Evolutionary conservation across 1,140 invertebrate species (phyloP).

Genomic region (Cyclargus thomasi): DNA sequence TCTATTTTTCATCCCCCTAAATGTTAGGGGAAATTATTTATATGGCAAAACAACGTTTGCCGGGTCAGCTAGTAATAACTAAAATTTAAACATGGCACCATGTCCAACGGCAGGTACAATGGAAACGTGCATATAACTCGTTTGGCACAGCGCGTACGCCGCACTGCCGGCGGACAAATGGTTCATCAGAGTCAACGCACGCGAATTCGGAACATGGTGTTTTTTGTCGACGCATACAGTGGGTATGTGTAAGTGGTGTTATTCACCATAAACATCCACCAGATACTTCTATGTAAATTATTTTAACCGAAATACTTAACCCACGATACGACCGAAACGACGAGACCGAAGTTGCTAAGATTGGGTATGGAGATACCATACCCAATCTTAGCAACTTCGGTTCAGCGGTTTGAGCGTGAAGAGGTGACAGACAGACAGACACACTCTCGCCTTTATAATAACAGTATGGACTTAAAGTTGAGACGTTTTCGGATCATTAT

Average conservation of each 20-base stretch:
- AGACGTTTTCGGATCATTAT: neutral
- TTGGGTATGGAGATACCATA: too few species aligned
- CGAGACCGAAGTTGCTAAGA: too few species aligned
- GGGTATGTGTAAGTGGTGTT: neutral
- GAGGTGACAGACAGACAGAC: too few species aligned
- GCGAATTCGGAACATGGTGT: conserved; percentile 46
- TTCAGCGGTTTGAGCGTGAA: too few species aligned
- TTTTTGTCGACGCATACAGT: conserved; percentile 29
- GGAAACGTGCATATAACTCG: conserved; percentile 40
- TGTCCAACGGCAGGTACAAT: conserved; percentile 23
- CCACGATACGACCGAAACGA: too few species aligned
- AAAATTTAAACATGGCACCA: neutral
- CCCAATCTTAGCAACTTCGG: too few species aligned
- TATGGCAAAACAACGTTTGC: too few species aligned
- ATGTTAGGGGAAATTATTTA: too few species aligned
- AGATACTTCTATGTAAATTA: neutral
- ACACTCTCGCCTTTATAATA: too few species aligned
- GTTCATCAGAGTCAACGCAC: conserved; percentile 54
- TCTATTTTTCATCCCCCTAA: too few species aligned
- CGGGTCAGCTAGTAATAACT: too few species aligned
- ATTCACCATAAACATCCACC: neutral
- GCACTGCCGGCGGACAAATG: conserved; percentile 39
- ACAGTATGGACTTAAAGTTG: neutral
- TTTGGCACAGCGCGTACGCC: conserved; percentile 35
- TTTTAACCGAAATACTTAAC: too few species aligned